Base-by-base conservation (phyloP, 2,888 invertebrate genomes). In the Nezara viridula region DNA sequence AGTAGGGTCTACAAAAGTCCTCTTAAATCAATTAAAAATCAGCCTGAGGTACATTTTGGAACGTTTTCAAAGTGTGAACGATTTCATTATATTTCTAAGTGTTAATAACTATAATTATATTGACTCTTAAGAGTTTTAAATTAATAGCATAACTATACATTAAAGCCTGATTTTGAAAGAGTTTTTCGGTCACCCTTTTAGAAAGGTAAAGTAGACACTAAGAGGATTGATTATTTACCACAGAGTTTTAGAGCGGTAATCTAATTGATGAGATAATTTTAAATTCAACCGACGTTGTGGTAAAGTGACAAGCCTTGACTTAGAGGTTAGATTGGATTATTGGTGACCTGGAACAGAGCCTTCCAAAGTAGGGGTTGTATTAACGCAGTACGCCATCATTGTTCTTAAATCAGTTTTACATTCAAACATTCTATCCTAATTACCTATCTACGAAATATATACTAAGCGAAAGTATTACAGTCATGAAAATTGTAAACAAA, bases 221-320 rank as follows among this genome's bases (percentile, higher is more conserved):
- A 60, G 60, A 60, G 60, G 60, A 60, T 60, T 60, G 60, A 60
- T 60, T 60, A 60, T 27, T 60, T 60, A 60, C 27, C 60, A 27
- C 5, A 60, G 60, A 60, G 27, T 27, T 60, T 60, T 27, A 27
- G 60, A 27, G 0, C 27, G 60, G 60, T 27, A 60, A 60, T 60
- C 27, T 60, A 27, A 60, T 60, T n/a, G 60, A 16, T 60, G 60
- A 60, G 27, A 60, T 60, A 60, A 60, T 60, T 60, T 60, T 60
- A 60, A 60, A 60, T 60, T 60, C 60, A 60, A 5, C 60, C 60
- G 14, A 60, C 60, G 60, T 60, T 60, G 60, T 10, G 60, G 60
- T 60, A 60, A 60, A 60, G 27, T 60, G 60, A 60, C 60, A 60
- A 60, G 60, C 27, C 60, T 60, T 60, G 27, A 60, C 60, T 27